These are phyloP conservation scores for Oncorhynchus mykiss DNA, from an alignment of 2,113 vertebrate genomes.

Conservation along the genomic window DNA sequence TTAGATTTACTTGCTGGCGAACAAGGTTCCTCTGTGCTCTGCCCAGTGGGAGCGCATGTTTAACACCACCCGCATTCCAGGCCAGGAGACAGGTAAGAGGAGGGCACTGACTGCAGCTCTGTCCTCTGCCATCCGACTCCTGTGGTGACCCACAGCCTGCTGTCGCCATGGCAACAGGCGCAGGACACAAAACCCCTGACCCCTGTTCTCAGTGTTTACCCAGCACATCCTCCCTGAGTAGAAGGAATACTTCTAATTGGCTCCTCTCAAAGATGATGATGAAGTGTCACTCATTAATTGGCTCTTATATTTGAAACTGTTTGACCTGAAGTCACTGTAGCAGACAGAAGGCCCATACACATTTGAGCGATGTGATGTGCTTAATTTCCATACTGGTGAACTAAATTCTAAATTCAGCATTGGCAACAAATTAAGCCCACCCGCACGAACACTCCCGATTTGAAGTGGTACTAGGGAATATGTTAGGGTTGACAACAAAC, in stretches of 20 bases:
- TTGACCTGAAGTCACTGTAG: no score
- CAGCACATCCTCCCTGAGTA: background rate
- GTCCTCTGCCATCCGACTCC: conserved; percentile 23
- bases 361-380: no score
- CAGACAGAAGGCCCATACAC: no score
- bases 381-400: no score
- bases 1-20: conserved; percentile 92
- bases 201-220: background rate
- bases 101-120: conserved; percentile 33
- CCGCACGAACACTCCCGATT: background rate
- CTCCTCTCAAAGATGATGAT: background rate
- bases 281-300: no score
- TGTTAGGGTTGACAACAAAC: background rate
- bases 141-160: conserved; percentile 30
- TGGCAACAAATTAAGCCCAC: no score
- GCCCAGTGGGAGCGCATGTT: conserved; percentile 97
- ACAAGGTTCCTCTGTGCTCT: conserved; percentile 92
- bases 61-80: conserved; percentile 89
- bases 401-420: background rate
- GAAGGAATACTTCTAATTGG: background rate
- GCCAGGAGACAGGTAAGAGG: conserved; percentile 89
- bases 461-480: background rate
- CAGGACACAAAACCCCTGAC: conserved; percentile 21
- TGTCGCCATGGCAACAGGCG: conserved; percentile 45
- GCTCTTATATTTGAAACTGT: no score